Conservation (phyloP, 2,113 vertebrate species). For the Lampris incognitus region DNA sequence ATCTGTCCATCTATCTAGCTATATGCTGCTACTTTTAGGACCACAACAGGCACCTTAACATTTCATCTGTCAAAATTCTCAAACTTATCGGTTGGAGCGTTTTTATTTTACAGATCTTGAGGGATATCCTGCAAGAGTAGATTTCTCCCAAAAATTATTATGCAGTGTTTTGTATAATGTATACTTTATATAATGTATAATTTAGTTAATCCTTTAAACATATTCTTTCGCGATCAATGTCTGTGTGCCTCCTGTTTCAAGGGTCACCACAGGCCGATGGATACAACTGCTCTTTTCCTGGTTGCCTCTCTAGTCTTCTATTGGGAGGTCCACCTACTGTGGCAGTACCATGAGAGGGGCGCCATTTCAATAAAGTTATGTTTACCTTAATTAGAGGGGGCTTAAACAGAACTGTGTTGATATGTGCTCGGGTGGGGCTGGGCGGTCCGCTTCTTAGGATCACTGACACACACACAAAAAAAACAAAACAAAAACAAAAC, state of each 20-base stretch:
- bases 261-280: constrained; percentile 9
- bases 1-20: too few species aligned
- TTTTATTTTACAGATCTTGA: too few species aligned
- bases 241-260: neutral
- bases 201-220: too few species aligned
- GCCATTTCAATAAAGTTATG: constrained; percentile 72
- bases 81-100: too few species aligned
- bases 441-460: constrained; percentile 22
- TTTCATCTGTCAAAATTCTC: too few species aligned
- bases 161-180: neutral
- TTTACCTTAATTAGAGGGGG: constrained; percentile 67
- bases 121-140: too few species aligned
- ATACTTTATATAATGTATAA: too few species aligned
- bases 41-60: too few species aligned
- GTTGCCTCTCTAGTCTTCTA: neutral
- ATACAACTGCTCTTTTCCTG: constrained; percentile 27
- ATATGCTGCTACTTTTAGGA: too few species aligned
- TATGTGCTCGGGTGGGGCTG: constrained; percentile 44
- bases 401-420: constrained; percentile 51
- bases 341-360: constrained; percentile 21
- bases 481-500: neutral
- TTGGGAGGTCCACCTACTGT: constrained; percentile 21
- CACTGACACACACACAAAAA: neutral
- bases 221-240: too few species aligned
- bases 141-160: neutral